Conservation (phyloP, 2,888 invertebrate genomes). For the Onthophagus sagittarius region DNA sequence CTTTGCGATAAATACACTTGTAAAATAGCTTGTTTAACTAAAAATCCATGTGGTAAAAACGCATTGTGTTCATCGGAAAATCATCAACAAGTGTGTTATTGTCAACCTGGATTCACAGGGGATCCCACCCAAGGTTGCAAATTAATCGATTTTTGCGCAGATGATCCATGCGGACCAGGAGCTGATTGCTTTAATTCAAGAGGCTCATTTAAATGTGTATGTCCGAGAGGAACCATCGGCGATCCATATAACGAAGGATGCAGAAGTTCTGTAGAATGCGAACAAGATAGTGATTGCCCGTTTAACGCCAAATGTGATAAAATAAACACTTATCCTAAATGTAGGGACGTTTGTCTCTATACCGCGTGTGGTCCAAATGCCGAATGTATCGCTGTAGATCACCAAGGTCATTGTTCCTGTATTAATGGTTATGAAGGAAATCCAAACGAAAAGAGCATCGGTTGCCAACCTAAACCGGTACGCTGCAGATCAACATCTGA, state of each 20-base stretch:
- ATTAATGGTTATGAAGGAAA: constrained; percentile 74
- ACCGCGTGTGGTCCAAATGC: constrained; percentile 78
- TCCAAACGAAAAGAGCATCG: constrained; percentile 63
- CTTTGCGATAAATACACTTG: constrained; percentile 79
- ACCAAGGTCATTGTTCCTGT: constrained; percentile 75
- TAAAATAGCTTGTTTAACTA: constrained; percentile 78
- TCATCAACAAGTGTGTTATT: constrained; percentile 75
- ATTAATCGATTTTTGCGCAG: constrained; percentile 73
- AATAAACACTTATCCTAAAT: constrained; percentile 70
- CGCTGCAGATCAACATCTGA: constrained; percentile 68
- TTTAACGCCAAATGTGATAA: constrained; percentile 71
- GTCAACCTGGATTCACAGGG: constrained; percentile 85
- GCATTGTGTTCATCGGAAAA: constrained; percentile 81
- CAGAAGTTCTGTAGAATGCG: constrained; percentile 76
- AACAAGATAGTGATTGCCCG: constrained; percentile 76
- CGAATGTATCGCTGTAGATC: constrained; percentile 74
- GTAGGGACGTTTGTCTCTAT: constrained; percentile 77
- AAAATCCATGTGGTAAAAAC: constrained; percentile 82
- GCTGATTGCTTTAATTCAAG: constrained; percentile 76
- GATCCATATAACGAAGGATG: constrained; percentile 84
- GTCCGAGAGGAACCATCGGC: constrained; percentile 75
- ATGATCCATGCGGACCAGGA: constrained; percentile 75
- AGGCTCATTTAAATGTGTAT: constrained; percentile 76
- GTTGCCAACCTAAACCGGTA: constrained; percentile 72
- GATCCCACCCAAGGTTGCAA: constrained; percentile 69